Evolutionary conservation across 2,797 vertebrate species (phyloP), one percentile per base, ranked within the genome.

Genomic region (Parotocinclus haroldoi): DNA sequence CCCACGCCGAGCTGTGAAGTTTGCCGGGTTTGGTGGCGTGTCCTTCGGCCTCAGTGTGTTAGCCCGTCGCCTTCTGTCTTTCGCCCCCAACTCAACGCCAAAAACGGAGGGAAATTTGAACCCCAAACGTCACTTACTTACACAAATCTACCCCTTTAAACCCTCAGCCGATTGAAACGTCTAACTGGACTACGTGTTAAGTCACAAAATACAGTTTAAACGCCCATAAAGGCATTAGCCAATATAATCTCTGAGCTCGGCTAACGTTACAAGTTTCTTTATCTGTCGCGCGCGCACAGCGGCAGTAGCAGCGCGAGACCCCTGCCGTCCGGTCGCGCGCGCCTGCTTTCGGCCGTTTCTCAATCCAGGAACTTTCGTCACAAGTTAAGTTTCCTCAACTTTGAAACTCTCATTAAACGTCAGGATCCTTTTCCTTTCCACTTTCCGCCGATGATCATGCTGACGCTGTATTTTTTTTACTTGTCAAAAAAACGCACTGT

Each of bases 1-100:
- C 40, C 40, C 40, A 42, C 40, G 10, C 40, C 10, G 40, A 3
- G 40, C 40, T 42, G 40, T n/a, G 38, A 11, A 11, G 8, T 42
- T 7, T 1, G 3, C 2, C 8, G 40, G 10, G 8, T 42, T 42
- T 9, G 40, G 40, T 42, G 40, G 40, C 48, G 48, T 7, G 9
- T 49, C 58, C 52, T 49, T 49, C 63, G 73, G 76, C 76, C 72
- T 72, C 65, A 19, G 12, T 11, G 54, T 42, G 36, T 9, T n/a
- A 51, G 38, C 46, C 55, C 17, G 17, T 13, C 12, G 45, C 14
- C 19, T 45, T 48, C 17, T 27, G 11, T n/a, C 17, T 19, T 27
- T 51, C 49, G 44, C 12, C 52, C 62, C 52, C 49, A 7, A 42
- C 40, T 42, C 40, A 42, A 42, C 8, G 10, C 8, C 40, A 42